Conservation (phyloP, 92 coral and sea anemone species). For the Paramuricea clavata region DNA sequence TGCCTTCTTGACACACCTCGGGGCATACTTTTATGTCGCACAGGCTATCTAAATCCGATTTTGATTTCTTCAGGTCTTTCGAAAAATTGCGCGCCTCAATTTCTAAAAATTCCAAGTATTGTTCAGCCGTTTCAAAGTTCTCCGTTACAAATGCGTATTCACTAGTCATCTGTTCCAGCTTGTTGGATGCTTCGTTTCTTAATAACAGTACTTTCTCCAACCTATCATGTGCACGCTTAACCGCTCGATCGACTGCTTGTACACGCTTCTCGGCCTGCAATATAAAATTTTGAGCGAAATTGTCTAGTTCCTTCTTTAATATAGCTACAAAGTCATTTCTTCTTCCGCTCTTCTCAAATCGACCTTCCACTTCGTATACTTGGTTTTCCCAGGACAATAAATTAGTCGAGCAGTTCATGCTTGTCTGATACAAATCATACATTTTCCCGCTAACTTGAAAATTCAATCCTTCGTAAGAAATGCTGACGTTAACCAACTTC, state of each 20-base stretch:
- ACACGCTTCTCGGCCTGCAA: neutral
- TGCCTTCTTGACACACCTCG: slow-evolving; percentile 70
- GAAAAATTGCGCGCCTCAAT: slow-evolving; percentile 15
- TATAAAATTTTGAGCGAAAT: neutral
- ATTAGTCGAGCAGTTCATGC: slow-evolving; percentile 2
- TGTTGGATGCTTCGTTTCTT: neutral
- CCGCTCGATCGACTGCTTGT: slow-evolving; percentile 5
- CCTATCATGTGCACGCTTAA: slow-evolving; percentile 4
- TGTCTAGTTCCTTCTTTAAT: neutral
- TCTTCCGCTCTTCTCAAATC: neutral
- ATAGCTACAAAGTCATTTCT: neutral
- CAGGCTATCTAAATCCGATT: slow-evolving; percentile 58
- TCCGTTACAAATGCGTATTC: neutral
- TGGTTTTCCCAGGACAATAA: slow-evolving; percentile 32
- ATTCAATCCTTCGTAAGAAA: slow-evolving; percentile 3
- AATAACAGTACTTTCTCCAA: neutral
- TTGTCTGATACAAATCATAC: neutral
- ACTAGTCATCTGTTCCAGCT: slow-evolving; percentile 25
- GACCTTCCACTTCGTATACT: neutral
- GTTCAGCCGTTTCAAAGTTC: slow-evolving; percentile 40
- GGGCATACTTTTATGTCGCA: slow-evolving; percentile 69
- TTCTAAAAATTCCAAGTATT: slow-evolving; percentile 19
- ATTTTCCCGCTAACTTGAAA: slow-evolving; percentile 11
- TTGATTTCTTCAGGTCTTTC: slow-evolving; percentile 8
- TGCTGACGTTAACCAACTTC: slow-evolving; percentile 19